Conservation (phyloP, 2,113 vertebrate genomes). For the Stomatorhinus ivindoensis region DNA sequence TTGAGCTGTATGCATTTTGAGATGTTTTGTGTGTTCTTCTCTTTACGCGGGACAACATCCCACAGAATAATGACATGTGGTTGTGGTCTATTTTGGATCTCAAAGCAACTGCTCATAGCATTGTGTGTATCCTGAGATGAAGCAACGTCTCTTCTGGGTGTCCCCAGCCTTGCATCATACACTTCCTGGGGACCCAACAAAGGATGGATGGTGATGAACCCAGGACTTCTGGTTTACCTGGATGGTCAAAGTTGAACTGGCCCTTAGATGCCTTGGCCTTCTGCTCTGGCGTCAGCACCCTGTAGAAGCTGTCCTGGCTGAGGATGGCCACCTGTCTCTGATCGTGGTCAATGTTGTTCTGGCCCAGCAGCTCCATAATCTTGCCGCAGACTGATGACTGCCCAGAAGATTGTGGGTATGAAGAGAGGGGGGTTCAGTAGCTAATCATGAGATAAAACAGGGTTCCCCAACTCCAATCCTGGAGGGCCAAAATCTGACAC, state of each 20-base stretch:
- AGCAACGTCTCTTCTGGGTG: not conserved
- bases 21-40: not conserved
- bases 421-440: not conserved
- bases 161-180: not conserved
- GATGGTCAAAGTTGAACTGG: conserved; percentile 97
- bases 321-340: conserved; percentile 93
- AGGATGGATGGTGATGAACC: not conserved
- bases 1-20: not conserved
- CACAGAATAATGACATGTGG: not conserved
- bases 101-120: not conserved
- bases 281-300: conserved; percentile 85
- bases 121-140: not conserved
- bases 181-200: not conserved
- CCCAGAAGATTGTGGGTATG: not conserved
- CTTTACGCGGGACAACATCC: not conserved
- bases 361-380: conserved; percentile 92
- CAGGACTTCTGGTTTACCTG: conserved; percentile 62
- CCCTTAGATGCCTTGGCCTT: conserved; percentile 87
- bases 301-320: conserved; percentile 97
- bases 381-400: conserved; percentile 92
- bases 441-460: not conserved
- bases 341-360: conserved; percentile 87
- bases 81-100: not conserved
- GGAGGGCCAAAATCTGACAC: not conserved
- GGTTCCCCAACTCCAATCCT: not conserved